phyloP scores from a whole-genome alignment of 2,797 vertebrate species.

The Ctenopoma kingsleyae region DNA sequence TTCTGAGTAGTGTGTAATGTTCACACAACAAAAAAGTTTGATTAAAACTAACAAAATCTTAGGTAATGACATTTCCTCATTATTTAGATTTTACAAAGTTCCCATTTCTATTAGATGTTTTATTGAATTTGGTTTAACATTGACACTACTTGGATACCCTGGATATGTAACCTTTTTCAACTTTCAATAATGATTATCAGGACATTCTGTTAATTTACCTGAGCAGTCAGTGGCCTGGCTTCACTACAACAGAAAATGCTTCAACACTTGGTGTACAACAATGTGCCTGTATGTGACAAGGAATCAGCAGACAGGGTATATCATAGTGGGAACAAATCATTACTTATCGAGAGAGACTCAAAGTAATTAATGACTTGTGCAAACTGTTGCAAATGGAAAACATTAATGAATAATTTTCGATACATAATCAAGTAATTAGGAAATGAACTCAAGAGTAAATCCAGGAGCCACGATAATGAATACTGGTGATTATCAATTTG shows the following conservation, averaged over 20 bases:
- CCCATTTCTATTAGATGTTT: too few species aligned
- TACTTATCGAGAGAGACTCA: conserved; percentile 81
- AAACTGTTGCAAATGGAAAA: conserved; percentile 84
- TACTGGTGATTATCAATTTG: conserved; percentile 87
- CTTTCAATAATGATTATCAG: too few species aligned
- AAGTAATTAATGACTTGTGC: conserved; percentile 86
- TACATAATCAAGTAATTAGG: conserved; percentile 88
- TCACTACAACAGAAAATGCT: conserved; percentile 50
- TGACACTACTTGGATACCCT: too few species aligned
- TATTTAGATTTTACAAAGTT: too few species aligned
- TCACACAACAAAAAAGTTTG: too few species aligned
- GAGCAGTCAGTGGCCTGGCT: background rate
- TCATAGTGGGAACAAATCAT: conserved; percentile 76
- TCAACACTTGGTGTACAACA: conserved; percentile 57
- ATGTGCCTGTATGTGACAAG: conserved; percentile 53
- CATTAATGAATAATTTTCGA: conserved; percentile 87
- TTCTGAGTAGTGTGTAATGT: too few species aligned
- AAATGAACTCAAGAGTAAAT: conserved; percentile 86
- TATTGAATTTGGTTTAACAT: too few species aligned
- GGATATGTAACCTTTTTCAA: too few species aligned
- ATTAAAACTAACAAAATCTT: too few species aligned
- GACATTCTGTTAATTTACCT: too few species aligned
- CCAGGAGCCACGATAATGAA: conserved; percentile 83
- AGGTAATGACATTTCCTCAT: too few species aligned
- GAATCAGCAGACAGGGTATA: conserved; percentile 55